Evolutionary conservation across 1,140 invertebrate species (phyloP), one percentile per base, ranked within the genome.

Genomic region (Rhyzopertha dominica): DNA sequence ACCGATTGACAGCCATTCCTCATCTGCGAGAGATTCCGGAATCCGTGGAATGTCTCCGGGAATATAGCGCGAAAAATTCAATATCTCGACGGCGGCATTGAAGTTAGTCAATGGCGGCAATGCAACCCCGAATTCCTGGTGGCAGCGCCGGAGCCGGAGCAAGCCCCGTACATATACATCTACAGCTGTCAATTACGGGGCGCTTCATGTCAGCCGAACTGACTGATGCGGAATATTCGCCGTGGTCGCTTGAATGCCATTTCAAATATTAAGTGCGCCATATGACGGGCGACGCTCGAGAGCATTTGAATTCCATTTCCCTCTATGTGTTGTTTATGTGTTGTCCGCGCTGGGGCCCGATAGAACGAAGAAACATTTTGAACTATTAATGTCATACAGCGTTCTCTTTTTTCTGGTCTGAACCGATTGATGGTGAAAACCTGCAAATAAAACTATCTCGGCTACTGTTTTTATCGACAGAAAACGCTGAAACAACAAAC

Each of bases 211-310:
- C 54, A 53, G 44, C 45, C 51, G 43, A 43, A 53, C 44, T 53
- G 54, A 56, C 54, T 57, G 54, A 57, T 54, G 54, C 34, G 54
- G 51, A 51, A 51, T 54, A 57, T 57, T 44, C 48, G 36, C 10
- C n/a, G n/a, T 47, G 47, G 43, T 51, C 48, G 54, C 54, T 57
- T 57, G 54, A 57, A 57, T 57, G 49, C 44, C 51, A 53, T 53
- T 32, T 53, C 31, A 36, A 39, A 45, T 50, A 50, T 50, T 43
- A 37, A 31, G 23, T 24, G 32, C 39, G 23, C n/a, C n/a, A n/a
- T n/a, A n/a, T n/a, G n/a, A n/a, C n/a, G n/a, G n/a, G n/a, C n/a
- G n/a, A n/a, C n/a, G n/a, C n/a, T n/a, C n/a, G n/a, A n/a, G n/a
- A n/a, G n/a, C n/a, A n/a, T n/a, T n/a, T n/a, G n/a, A n/a, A n/a